Evolutionary conservation across 1,140 invertebrate species (phyloP).

Genomic region (Eubasilissa regina): DNA sequence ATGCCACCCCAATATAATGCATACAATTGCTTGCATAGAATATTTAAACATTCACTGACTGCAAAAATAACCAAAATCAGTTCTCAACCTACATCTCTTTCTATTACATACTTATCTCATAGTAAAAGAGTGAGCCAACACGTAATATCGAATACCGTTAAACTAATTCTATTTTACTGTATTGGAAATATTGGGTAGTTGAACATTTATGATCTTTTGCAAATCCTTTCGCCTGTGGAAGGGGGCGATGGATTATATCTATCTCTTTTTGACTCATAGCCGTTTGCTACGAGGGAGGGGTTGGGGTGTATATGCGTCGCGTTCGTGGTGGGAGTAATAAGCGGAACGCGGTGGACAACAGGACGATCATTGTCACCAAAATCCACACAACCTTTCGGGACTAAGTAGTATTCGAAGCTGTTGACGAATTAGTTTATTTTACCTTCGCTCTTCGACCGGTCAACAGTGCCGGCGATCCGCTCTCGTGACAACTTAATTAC

Average conservation of each 20-base stretch:
- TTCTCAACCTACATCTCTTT: constrained; percentile 45
- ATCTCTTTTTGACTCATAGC: constrained; percentile 8
- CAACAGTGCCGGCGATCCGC: constrained; percentile 14
- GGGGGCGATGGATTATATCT: constrained; percentile 20
- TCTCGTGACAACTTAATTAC: constrained; percentile 41
- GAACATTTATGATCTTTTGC: constrained; percentile 60
- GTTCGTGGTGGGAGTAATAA: constrained; percentile 17
- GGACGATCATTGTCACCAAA: constrained; percentile 60
- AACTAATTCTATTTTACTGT: constrained; percentile 49
- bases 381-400: constrained; percentile 47
- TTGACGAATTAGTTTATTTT: constrained; percentile 56
- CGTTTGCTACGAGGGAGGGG: not conserved
- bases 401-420: constrained; percentile 38
- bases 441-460: constrained; percentile 33
- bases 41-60: constrained; percentile 61
- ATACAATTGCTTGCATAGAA: constrained; percentile 59
- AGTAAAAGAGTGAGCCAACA: constrained; percentile 38
- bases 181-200: constrained; percentile 61
- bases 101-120: not conserved
- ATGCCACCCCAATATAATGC: constrained; percentile 60
- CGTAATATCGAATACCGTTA: constrained; percentile 43
- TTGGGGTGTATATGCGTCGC: constrained; percentile 22
- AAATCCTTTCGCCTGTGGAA: constrained; percentile 53
- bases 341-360: constrained; percentile 57
- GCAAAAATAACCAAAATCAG: constrained; percentile 41